Percentiles rank a stretch among this genome's conserved stretches.
Evolutionary conservation across 1,140 invertebrate genomes (phyloP).

Genomic region (Limonius californicus): DNA sequence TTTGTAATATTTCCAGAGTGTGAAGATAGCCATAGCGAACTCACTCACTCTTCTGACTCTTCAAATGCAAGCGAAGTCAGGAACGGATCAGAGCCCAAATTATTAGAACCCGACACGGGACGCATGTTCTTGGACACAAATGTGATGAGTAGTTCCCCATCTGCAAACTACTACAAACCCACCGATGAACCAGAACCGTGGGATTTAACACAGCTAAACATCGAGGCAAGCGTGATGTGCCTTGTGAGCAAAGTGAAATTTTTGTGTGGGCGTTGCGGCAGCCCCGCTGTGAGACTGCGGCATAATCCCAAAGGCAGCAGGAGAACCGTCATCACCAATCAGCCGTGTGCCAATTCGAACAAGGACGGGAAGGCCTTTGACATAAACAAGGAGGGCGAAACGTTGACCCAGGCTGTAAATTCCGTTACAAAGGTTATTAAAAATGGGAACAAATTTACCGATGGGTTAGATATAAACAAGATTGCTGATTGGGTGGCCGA

Average conservation of each 20-base stretch:
- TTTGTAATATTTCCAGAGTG: constrained; percentile 51
- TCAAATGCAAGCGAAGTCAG: neutral
- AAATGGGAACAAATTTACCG: constrained; percentile 65
- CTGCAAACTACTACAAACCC: constrained; percentile 76
- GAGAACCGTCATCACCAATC: constrained; percentile 32
- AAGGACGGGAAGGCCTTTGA: constrained; percentile 22
- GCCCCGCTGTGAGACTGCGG: constrained; percentile 63
- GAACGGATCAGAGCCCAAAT: constrained; percentile 27
- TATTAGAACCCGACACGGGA: constrained; percentile 38
- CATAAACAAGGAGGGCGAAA: constrained; percentile 38
- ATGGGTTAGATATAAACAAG: constrained; percentile 63
- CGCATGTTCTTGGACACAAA: constrained; percentile 64
- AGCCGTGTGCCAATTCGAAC: constrained; percentile 26
- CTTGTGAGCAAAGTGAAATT: constrained; percentile 77
- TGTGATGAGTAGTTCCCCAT: constrained; percentile 70
- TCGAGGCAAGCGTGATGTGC: constrained; percentile 85
- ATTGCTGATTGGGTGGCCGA: constrained; percentile 74
- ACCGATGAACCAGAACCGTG: constrained; percentile 83
- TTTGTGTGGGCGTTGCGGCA: constrained; percentile 67
- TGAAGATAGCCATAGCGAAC: constrained; percentile 33
- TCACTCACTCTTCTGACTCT: neutral
- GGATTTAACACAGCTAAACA: constrained; percentile 84
- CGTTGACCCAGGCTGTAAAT: constrained; percentile 46
- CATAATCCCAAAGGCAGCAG: constrained; percentile 45
- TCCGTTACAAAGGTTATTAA: constrained; percentile 35